Percentiles rank a stretch among this genome's conserved stretches.
Conservation (phyloP, 2,797 vertebrate genomes). For the Petrocephalus schoutedeni region DNA sequence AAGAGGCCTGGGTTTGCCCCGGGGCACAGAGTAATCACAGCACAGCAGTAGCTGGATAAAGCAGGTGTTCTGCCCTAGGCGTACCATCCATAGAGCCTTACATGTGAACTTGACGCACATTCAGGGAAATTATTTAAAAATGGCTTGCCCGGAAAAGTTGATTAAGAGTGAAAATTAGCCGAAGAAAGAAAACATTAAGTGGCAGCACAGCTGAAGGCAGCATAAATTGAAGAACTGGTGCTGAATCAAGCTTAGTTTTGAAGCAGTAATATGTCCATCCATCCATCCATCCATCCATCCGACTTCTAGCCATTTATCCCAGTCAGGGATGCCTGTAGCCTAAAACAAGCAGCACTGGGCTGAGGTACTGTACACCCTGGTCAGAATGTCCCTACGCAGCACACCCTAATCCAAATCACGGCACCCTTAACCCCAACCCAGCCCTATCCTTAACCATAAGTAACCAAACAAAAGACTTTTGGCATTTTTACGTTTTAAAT, state of each 20-base stretch:
- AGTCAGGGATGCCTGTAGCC: background rate
- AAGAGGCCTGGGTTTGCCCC: constrained; percentile 34
- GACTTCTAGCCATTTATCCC: background rate
- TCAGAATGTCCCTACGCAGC: background rate
- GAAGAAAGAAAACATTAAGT: background rate
- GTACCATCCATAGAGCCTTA: background rate
- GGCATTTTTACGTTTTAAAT: too few relatives aligned
- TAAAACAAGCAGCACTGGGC: background rate
- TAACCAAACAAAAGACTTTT: too few relatives aligned
- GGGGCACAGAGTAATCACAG: constrained; percentile 25
- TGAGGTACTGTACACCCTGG: background rate
- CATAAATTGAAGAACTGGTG: background rate
- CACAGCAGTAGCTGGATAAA: constrained; percentile 35
- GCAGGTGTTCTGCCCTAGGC: constrained; percentile 28
- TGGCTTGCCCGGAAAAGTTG: background rate
- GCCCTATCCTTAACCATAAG: too few relatives aligned
- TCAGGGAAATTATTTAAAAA: background rate
- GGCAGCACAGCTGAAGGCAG: background rate
- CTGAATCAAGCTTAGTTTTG: background rate
- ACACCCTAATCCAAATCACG: too few relatives aligned
- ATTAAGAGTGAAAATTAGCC: background rate
- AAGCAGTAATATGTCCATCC: background rate
- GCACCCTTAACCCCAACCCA: too few relatives aligned
- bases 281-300: background rate
- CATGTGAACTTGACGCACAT: background rate